Conservation (phyloP, 2,113 vertebrate genomes). For the Rhombomys opimus region DNA sequence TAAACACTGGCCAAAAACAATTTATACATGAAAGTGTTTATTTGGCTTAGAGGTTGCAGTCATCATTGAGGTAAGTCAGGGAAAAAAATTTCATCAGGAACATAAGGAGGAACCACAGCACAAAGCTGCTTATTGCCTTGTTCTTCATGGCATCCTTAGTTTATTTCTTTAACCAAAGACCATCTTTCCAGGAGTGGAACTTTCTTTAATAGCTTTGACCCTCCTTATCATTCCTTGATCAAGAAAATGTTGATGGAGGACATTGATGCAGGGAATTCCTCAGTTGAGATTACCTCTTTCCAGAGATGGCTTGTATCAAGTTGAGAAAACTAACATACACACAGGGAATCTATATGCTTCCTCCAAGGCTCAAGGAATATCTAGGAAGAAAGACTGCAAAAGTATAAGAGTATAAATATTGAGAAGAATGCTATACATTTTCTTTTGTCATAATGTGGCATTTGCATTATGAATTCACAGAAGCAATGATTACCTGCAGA, state of each 20-base stretch:
- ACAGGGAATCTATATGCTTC: not conserved
- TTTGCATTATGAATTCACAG: not conserved
- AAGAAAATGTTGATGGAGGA: not conserved
- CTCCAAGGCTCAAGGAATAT: not conserved
- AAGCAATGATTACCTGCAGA: not conserved
- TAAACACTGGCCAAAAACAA: not conserved
- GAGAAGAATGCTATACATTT: not conserved
- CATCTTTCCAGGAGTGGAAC: not conserved
- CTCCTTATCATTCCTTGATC: not conserved
- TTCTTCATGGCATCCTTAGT: not conserved
- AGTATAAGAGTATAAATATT: not conserved
- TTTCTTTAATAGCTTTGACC: not conserved
- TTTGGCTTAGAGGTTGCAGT: not conserved
- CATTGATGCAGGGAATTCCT: not conserved
- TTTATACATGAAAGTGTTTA: not conserved
- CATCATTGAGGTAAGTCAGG: not conserved
- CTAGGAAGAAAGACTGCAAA: not conserved
- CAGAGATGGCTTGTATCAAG: not conserved
- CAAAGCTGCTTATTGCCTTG: not conserved
- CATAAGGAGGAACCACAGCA: not conserved
- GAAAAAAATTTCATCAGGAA: not conserved
- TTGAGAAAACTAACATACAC: not conserved
- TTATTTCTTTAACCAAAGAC: not conserved
- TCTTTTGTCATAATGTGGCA: not conserved
- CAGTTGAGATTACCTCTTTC: not conserved